Conservation (phyloP, 2,113 vertebrate species). For the Manacus vitellinus region DNA sequence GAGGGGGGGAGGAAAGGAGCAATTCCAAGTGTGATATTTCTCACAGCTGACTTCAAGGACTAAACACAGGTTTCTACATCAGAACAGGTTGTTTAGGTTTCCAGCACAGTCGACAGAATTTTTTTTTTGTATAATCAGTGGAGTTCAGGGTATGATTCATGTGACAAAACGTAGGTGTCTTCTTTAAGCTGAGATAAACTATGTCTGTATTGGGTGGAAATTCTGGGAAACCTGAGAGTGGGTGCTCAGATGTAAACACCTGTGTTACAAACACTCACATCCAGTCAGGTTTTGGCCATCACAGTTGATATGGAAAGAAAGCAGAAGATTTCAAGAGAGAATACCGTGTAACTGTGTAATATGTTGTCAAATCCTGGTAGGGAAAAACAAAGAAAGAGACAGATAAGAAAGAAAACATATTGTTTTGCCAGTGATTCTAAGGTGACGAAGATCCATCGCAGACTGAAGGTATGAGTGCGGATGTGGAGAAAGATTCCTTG, state of each 20-base stretch:
- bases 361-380: neutral
- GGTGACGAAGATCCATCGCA: neutral
- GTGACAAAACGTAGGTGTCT: neutral
- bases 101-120: neutral
- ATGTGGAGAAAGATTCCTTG: neutral
- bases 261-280: neutral
- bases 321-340: neutral
- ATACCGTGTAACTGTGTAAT: neutral
- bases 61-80: neutral
- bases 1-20: neutral
- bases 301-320: neutral
- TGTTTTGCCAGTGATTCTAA: neutral
- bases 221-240: neutral
- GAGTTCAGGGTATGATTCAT: neutral
- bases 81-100: neutral
- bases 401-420: neutral
- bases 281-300: neutral
- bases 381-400: neutral
- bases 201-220: neutral
- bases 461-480: neutral
- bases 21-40: neutral
- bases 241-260: neutral
- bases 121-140: neutral
- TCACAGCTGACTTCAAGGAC: neutral
- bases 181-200: neutral